phyloP scores from a whole-genome alignment of 2,888 invertebrate genomes.

The Drosophila colorata region DNA sequence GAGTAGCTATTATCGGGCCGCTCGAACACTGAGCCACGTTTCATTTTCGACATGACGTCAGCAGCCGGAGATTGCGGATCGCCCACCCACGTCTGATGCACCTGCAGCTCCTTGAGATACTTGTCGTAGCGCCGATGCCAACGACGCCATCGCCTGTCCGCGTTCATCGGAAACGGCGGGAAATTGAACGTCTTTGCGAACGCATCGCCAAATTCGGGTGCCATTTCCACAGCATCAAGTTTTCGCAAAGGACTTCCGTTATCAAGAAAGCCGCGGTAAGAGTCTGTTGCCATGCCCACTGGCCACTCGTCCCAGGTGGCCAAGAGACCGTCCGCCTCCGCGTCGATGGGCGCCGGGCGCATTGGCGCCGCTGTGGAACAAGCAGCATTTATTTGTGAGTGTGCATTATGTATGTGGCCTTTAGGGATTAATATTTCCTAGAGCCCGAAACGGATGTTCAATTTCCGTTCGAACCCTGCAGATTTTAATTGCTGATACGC shows the following conservation, averaged over 20 bases:
- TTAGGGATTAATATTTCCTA: constrained; percentile 29
- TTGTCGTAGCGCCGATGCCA: constrained; percentile 34
- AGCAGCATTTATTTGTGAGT: constrained; percentile 44
- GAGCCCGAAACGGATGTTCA: constrained; percentile 39
- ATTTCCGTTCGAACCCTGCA: constrained; percentile 63
- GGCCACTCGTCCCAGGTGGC: constrained; percentile 39
- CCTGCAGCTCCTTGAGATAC: constrained; percentile 43
- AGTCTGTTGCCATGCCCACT: constrained; percentile 15
- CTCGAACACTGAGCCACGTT: no score
- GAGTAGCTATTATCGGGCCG: no score
- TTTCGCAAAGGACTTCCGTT: constrained; percentile 70
- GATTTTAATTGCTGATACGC: constrained; percentile 66
- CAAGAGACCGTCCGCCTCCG: constrained; percentile 7
- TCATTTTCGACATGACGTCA: background rate
- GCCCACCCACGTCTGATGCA: constrained; percentile 49
- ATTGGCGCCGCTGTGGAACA: constrained; percentile 48
- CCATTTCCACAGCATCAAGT: constrained; percentile 54
- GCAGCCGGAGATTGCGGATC: constrained; percentile 67
- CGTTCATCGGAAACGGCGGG: constrained; percentile 48
- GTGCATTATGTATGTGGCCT: constrained; percentile 9
- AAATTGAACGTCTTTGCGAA: constrained; percentile 45
- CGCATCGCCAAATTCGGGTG: constrained; percentile 34
- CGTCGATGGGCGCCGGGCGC: constrained; percentile 43
- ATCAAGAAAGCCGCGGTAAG: constrained; percentile 25
- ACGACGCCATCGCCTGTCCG: constrained; percentile 28